phyloP scores from a whole-genome alignment of 2,113 vertebrate genomes.

The Muntiacus muntjak region DNA sequence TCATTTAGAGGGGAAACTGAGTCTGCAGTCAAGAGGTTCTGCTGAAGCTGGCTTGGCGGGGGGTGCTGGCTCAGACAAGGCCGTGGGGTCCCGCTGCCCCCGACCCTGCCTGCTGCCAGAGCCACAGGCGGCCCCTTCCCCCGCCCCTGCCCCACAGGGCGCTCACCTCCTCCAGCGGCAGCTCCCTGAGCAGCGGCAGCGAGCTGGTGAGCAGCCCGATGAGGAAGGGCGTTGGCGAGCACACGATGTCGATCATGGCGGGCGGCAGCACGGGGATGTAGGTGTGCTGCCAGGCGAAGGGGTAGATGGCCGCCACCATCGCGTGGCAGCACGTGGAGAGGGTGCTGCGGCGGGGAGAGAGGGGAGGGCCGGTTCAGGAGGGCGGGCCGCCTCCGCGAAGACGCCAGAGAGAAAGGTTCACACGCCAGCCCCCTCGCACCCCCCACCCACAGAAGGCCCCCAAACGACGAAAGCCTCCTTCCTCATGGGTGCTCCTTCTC shows the following conservation, averaged over 20 bases:
- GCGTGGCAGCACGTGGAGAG: conserved; percentile 91
- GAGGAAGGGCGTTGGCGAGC: conserved; percentile 94
- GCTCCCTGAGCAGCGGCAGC: conserved; percentile 88
- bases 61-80: neutral
- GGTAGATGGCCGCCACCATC: conserved; percentile 90
- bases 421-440: too few relatives aligned
- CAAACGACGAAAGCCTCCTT: neutral
- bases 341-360: conserved; percentile 79
- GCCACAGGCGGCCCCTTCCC: neutral
- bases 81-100: neutral
- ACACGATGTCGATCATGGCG: conserved; percentile 96
- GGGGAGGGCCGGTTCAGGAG: neutral
- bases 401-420: too few relatives aligned
- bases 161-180: conserved; percentile 93
- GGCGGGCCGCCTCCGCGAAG: neutral
- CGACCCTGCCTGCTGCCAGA: neutral
- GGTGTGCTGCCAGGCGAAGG: conserved; percentile 90
- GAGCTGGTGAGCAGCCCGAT: conserved; percentile 93
- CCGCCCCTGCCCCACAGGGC: neutral
- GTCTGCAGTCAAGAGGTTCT: neutral
- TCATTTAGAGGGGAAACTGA: neutral
- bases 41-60: fast-evolving
- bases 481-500: neutral
- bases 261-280: conserved; percentile 95
- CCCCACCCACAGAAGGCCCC: neutral